phyloP scores from a whole-genome alignment of 2,888 invertebrate species.

The Cheilosia soror region DNA sequence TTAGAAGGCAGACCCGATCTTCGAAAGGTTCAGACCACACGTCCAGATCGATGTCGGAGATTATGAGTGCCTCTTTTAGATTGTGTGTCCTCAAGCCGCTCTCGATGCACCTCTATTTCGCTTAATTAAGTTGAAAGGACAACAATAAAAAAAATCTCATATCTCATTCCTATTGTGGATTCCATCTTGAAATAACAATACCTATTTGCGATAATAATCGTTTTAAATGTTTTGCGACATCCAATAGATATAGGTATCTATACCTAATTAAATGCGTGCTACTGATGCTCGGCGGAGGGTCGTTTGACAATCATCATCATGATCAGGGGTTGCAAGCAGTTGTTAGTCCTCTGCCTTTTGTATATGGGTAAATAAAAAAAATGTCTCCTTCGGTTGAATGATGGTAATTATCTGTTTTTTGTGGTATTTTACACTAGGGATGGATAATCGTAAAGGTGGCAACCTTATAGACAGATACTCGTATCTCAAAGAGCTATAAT shows the following conservation, averaged over 20 bases:
- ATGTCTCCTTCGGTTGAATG: constrained; percentile 52
- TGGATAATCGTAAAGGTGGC: constrained; percentile 71
- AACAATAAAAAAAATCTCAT: constrained; percentile 39
- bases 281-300: constrained; percentile 65
- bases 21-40: constrained; percentile 71
- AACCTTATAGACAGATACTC: constrained; percentile 52
- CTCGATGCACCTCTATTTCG: constrained; percentile 42
- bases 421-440: constrained; percentile 69
- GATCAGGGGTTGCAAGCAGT: constrained; percentile 63
- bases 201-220: constrained; percentile 65
- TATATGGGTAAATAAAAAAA: constrained; percentile 32
- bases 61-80: constrained; percentile 49
- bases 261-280: constrained; percentile 69
- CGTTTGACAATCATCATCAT: constrained; percentile 41
- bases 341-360: constrained; percentile 12
- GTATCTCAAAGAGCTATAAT: constrained; percentile 18
- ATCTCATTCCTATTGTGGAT: constrained; percentile 63
- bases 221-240: constrained; percentile 75
- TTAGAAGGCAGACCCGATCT: constrained; percentile 52
- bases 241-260: constrained; percentile 21
- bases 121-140: constrained; percentile 60
- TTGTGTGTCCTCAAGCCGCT: constrained; percentile 48
- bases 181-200: constrained; percentile 60
- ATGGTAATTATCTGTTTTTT: constrained; percentile 71
- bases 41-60: constrained; percentile 67